phyloP scores from a whole-genome alignment of 2,113 vertebrate species.

The Falco punctatus region DNA sequence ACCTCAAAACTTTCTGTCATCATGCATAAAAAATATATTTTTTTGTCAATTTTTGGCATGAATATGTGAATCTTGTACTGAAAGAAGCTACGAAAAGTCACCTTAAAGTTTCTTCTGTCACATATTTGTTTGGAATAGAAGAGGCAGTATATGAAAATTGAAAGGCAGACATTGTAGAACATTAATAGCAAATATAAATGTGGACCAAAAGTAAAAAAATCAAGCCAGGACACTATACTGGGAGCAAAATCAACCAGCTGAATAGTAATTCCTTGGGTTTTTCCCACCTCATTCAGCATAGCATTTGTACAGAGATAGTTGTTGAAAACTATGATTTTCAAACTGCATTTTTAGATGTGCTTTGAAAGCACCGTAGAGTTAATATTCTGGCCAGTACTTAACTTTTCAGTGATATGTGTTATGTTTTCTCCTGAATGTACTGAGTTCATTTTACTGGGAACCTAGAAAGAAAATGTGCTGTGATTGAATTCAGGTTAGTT shows the following conservation, averaged over 20 bases:
- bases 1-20: not conserved
- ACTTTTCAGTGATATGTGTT: not conserved
- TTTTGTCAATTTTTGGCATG: not conserved
- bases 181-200: not conserved
- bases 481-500: not conserved
- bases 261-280: not conserved
- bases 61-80: not conserved
- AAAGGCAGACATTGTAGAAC: not conserved
- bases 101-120: not conserved
- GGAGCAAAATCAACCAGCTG: not conserved
- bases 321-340: not conserved
- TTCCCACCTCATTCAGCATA: not conserved
- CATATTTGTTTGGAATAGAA: not conserved
- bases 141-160: not conserved
- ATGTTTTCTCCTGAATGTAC: not conserved
- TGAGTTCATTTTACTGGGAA: not conserved
- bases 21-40: not conserved
- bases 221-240: not conserved
- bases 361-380: not conserved
- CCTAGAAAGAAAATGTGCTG: not conserved
- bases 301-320: not conserved
- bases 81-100: not conserved
- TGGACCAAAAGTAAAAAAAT: not conserved
- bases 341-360: not conserved
- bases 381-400: not conserved